phyloP scores from a whole-genome alignment of 2,888 invertebrate species.

The Hybos culiciformis region DNA sequence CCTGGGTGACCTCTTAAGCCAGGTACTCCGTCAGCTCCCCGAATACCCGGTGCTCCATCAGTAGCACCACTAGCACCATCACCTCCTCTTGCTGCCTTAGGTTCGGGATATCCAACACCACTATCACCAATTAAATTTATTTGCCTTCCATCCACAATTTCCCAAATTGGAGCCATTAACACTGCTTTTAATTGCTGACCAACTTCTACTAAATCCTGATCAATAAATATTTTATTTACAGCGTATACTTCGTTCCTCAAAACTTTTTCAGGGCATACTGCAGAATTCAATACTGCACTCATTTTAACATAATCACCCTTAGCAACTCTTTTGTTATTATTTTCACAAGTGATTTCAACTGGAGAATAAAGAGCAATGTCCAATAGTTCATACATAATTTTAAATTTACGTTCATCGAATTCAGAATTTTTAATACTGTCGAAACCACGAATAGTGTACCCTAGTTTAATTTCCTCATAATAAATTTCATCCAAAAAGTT shows the following conservation, averaged over 20 bases:
- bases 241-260: constrained; percentile 3
- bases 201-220: not conserved
- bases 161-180: constrained; percentile 8
- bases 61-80: no score
- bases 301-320: not conserved
- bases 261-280: not conserved
- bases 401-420: not conserved
- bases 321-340: not conserved
- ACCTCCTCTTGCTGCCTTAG: no score
- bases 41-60: no score
- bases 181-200: not conserved
- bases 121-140: not conserved
- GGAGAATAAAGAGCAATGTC: no score
- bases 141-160: not conserved
- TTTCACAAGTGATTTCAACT: no score
- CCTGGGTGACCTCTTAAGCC: constrained; percentile 12
- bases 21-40: no score
- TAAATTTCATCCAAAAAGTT: not conserved
- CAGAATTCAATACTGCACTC: not conserved
- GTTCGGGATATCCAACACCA: no score
- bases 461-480: not conserved
- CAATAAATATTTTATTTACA: constrained; percentile 7
- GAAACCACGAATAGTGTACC: not conserved
- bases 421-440: not conserved
- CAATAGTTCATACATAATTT: no score